A percentile compares a stretch with the other conserved stretches of the same genome.
Conservation (phyloP, 2,113 vertebrate genomes). For the Sturnira hondurensis region DNA sequence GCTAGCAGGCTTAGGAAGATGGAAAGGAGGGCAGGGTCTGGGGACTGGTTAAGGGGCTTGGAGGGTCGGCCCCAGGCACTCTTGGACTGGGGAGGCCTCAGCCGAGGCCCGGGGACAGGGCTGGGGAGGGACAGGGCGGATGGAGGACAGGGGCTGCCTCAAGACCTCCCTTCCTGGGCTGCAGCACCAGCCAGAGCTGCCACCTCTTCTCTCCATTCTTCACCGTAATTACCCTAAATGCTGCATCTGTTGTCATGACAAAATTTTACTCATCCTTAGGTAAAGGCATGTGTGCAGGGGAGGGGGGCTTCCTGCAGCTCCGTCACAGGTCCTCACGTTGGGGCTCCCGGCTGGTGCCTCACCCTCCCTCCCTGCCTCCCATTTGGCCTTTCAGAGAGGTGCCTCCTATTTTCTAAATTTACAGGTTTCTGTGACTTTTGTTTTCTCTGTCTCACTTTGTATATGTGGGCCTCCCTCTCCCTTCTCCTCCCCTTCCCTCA, state of each 20-base stretch:
- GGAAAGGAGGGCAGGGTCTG: not conserved
- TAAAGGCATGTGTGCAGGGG: conserved; percentile 39
- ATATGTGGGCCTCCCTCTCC: not conserved
- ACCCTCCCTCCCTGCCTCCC: not conserved
- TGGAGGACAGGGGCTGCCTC: not conserved
- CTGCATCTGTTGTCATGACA: conserved; percentile 68
- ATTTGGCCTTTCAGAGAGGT: not conserved
- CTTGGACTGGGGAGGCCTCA: not conserved
- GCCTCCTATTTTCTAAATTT: not conserved
- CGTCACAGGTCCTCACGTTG: not conserved
- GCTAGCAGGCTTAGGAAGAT: not conserved
- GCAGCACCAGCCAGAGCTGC: not conserved
- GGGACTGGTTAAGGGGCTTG: fast-evolving
- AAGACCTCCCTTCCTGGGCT: not conserved
- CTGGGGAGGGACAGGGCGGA: not conserved
- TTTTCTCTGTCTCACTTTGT: not conserved
- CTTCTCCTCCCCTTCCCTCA: not conserved
- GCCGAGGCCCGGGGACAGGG: not conserved
- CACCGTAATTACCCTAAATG: conserved; percentile 48
- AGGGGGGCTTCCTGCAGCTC: not conserved
- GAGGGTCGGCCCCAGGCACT: not conserved
- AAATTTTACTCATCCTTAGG: conserved; percentile 49
- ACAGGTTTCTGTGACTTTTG: not conserved
- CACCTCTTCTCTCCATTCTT: conserved; percentile 4
- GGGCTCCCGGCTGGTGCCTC: not conserved